These are phyloP conservation scores for Hydrophis major DNA, from an alignment of 2,797 vertebrate genomes.

Conservation along the genomic window DNA sequence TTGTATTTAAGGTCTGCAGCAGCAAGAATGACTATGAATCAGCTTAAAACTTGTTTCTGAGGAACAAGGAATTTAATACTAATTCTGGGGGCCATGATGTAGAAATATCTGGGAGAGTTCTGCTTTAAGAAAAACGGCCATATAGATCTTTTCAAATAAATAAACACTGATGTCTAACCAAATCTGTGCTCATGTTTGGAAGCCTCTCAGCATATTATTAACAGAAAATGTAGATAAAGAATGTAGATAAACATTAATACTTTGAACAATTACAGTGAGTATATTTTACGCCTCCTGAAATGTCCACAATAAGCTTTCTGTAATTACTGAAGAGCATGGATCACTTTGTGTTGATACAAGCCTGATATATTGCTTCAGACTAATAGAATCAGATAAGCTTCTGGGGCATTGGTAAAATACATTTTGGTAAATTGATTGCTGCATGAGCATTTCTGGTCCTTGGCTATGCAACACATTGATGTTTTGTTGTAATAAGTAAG, in stretches of 20 bases:
- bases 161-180: neutral
- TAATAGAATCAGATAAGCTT: conserved; percentile 10
- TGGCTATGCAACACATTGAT: conserved; percentile 49
- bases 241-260: conserved; percentile 3
- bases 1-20: neutral
- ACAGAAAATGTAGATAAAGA: neutral
- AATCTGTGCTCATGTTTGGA: conserved; percentile 28
- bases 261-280: conserved; percentile 35
- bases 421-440: conserved; percentile 9
- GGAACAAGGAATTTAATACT: neutral
- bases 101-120: neutral
- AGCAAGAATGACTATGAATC: neutral
- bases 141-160: neutral
- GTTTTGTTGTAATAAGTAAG: conserved; percentile 44
- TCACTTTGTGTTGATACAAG: conserved; percentile 25
- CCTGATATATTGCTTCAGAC: conserved; percentile 36
- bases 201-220: conserved; percentile 40
- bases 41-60: neutral
- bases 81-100: neutral
- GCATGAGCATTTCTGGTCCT: conserved; percentile 24
- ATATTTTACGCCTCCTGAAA: conserved; percentile 23
- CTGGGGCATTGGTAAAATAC: conserved; percentile 7
- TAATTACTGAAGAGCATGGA: conserved; percentile 10
- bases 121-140: neutral
- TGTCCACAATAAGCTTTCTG: conserved; percentile 21